Base-by-base conservation (phyloP, 2,113 vertebrate species). In the Bothrops jararaca region DNA sequence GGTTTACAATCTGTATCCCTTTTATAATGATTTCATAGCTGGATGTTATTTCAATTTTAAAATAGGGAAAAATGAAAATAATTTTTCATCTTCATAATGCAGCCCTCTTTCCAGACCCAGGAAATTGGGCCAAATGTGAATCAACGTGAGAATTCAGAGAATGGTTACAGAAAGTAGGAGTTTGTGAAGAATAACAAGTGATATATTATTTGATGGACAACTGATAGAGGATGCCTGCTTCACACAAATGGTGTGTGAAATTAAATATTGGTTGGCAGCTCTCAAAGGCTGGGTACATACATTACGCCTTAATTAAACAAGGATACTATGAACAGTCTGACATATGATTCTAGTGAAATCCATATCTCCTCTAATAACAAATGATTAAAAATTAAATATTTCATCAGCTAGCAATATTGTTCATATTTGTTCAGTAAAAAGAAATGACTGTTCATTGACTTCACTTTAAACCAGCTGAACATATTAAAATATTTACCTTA, bases 401-500 rank as follows among this genome's bases (percentile, higher is more conserved):
- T 92, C 42, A 92, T 58, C 64, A 85, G 42, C 53, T 89, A 58
- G 64, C 26, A 50, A 53, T 69, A 89, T 29, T 24, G 53, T 85
- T 89, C 48, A 60, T 39, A 22, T 89, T 89, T 89, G 88, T 54
- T 92, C 56, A 85, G 53, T 45, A 52, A 85, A 89, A 18, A 45
- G 39, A 89, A 89, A 92, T 92, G n/a, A 89, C 26, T 89, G 26
- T 92, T 92, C 88, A 92, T 18, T 86, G 92, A 85, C 26, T 89
- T 86, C 52, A 45, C 54, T 85, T 92, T 89, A 85, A 89, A 89
- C 29, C 85, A 89, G 69, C 24, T 89, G 88, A 85, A 92, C 39
- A 50, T 58, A 22, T 85, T 89, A 60, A 92, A 92, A 92, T 45
- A 92, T 89, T 92, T 85, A 85, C 54, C 69, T 85, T 86, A 74